These are phyloP conservation scores for Chionodraco myersi DNA, from an alignment of 2,113 vertebrate species.

Conservation along the genomic window DNA sequence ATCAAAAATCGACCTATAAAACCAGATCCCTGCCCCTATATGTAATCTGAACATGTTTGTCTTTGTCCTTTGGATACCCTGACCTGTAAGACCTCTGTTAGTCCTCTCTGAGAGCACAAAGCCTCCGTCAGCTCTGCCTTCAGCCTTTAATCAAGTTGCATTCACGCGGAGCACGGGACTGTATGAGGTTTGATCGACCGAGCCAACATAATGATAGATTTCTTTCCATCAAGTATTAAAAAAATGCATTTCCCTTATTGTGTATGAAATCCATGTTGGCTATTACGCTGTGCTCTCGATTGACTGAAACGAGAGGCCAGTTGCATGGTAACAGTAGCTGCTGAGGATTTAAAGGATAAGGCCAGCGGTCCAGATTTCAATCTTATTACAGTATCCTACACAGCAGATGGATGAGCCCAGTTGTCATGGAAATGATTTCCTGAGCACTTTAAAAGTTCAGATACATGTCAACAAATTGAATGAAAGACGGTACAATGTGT, in stretches of 20 bases:
- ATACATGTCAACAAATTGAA: conserved; percentile 1
- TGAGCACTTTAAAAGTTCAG: background rate
- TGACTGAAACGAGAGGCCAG: background rate
- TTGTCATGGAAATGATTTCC: background rate
- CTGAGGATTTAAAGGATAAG: conserved; percentile 15
- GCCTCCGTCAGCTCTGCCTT: conserved; percentile 32
- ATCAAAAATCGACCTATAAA: background rate
- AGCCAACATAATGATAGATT: background rate
- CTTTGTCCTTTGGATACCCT: background rate
- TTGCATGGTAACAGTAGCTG: background rate
- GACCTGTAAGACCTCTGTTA: background rate
- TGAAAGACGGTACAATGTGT: background rate
- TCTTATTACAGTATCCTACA: background rate
- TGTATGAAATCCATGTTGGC: background rate
- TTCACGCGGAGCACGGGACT: conserved; percentile 5
- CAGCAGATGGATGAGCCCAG: background rate
- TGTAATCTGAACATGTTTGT: too few species aligned
- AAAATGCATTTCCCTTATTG: background rate
- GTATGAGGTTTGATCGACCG: background rate
- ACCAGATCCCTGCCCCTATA: too few species aligned
- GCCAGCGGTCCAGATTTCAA: background rate
- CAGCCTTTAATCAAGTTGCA: conserved; percentile 2
- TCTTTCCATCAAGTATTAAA: background rate
- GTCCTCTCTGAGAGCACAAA: background rate
- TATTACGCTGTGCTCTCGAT: background rate